Evolutionary conservation across 2,888 invertebrate genomes (phyloP).

Genomic region (Andrena dorsata): DNA sequence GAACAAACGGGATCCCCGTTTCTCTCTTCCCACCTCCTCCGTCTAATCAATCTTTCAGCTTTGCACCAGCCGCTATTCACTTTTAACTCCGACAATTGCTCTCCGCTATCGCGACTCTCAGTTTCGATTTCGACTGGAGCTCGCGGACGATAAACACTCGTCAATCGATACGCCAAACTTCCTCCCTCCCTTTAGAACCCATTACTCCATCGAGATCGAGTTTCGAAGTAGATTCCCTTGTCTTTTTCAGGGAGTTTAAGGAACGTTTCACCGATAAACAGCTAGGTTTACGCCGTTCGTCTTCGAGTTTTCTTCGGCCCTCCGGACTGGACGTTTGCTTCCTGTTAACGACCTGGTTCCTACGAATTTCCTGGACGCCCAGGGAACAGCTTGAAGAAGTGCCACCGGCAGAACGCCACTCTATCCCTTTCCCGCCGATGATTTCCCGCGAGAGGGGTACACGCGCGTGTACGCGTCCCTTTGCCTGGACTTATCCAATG

Average conservation of each 20-base stretch:
- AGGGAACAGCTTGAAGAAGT: too few species aligned
- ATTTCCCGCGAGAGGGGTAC: conserved; percentile 61
- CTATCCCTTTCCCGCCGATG: conserved; percentile 9
- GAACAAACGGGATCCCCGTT: background rate
- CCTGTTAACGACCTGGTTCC: conserved; percentile 20
- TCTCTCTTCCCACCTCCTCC: conserved; percentile 3
- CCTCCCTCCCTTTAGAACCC: background rate
- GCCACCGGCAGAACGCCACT: background rate
- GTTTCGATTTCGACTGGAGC: background rate
- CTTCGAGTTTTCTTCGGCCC: background rate
- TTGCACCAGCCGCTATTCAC: background rate
- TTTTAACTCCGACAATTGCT: background rate
- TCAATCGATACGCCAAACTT: background rate
- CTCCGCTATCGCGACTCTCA: background rate
- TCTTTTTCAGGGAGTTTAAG: background rate
- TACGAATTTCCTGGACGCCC: conserved; percentile 34
- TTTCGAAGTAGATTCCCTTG: background rate
- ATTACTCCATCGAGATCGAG: background rate
- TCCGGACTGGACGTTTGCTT: too few species aligned
- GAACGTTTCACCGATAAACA: background rate
- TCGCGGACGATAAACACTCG: background rate
- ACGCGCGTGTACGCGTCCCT: conserved; percentile 26
- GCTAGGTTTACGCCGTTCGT: too few species aligned
- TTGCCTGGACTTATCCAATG: background rate
- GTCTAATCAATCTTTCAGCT: conserved; percentile 44